Base-by-base conservation (phyloP, 2,113 vertebrate species). In the Eulemur macaco region DNA sequence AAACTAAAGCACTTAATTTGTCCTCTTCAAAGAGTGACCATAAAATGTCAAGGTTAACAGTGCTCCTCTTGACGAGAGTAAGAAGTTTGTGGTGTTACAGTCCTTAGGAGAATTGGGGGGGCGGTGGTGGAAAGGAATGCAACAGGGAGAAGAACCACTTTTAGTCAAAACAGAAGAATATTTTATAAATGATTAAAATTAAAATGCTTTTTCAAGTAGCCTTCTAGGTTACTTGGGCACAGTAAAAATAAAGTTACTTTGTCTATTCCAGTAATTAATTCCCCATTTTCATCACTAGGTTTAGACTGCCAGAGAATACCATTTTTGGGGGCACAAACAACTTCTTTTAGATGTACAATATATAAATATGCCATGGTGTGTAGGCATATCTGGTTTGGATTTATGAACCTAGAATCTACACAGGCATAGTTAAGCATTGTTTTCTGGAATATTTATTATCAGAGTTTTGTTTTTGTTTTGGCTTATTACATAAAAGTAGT, bases 131-230 rank as follows among this genome's bases (percentile, higher is more conserved):
- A 34, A 11, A 5, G 21, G 17, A 96, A 23, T 37, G 9, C 52
- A 94, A 54, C 23, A 20, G 27, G 80, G 14, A 71, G 23, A 86
- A 89, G 64, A 93, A 58, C 3, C 29, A 37, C 18, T 85, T 78
- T 87, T 63, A 45, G 45, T 68, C 23, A 89, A 18, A 90, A 63
- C 25, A 76, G 58, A 91, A 89, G 31, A 94, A 54, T 86, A 25
- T 85, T 94, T 94, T 81, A 27, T 83, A 93, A 74, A 50, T 89
- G n/a, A 77, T 93, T 95, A 86, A 69, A 92, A 89, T 91, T 73
- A 31, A 78, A 12, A 34, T 56, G 21, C 60, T 89, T 89, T 83
- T 92, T 77, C 18, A 96, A 87, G 50, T 82, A 63, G 25, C 8
- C 29, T 96, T 27, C 17, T 86, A 47, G 45, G 15, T 89, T 95